These are phyloP conservation scores for Nemurella pictetii DNA, from an alignment of 2,888 invertebrate genomes.

Conservation along the genomic window DNA sequence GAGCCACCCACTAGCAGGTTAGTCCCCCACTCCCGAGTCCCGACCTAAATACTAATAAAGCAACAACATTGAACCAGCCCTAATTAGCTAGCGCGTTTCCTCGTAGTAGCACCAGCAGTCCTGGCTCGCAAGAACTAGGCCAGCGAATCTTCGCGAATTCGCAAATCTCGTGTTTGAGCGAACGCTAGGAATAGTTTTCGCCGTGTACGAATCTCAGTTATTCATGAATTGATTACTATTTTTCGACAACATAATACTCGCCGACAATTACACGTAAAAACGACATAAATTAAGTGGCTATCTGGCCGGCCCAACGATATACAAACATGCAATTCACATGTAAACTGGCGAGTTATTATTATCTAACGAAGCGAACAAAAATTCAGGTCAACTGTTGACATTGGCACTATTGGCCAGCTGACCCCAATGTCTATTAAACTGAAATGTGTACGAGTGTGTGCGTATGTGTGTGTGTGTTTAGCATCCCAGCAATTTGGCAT, in stretches of 20 bases:
- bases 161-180: no score
- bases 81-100: no score
- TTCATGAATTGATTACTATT: background rate
- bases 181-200: no score
- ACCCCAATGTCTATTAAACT: conserved; percentile 31
- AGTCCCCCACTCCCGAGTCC: no score
- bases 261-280: background rate
- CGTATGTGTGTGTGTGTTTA: background rate
- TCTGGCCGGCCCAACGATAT: background rate
- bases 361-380: conserved; percentile 25
- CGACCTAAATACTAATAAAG: no score
- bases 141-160: no score
- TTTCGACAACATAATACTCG: background rate
- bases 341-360: background rate
- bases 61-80: no score
- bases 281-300: background rate
- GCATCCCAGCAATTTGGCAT: conserved; percentile 15
- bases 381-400: conserved; percentile 40
- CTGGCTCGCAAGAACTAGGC: no score
- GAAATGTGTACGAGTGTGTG: background rate
- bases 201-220: background rate
- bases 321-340: background rate
- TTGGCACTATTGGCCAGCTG: conserved; percentile 41
- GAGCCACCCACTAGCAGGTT: no score
- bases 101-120: no score